These are phyloP conservation scores for Apomyelois bistriatella DNA, from an alignment of 2,888 invertebrate genomes.

Conservation along the genomic window DNA sequence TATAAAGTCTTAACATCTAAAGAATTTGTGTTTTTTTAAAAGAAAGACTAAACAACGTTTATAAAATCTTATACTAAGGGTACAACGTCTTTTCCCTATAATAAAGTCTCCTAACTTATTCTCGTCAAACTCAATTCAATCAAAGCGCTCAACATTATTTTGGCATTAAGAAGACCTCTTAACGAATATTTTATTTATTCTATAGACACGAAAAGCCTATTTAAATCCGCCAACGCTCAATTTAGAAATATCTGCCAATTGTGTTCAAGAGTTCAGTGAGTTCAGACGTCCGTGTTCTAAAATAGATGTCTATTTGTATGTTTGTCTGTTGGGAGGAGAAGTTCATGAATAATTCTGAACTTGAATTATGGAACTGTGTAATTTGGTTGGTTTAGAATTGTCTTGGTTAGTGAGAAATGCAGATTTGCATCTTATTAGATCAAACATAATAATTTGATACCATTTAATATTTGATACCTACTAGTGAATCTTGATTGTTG, in stretches of 20 bases:
- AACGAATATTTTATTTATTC: conserved; percentile 3
- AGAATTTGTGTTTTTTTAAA: too few species aligned
- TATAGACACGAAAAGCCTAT: background rate
- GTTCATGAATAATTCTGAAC: conserved; percentile 7
- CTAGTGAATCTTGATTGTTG: too few species aligned
- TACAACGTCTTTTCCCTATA: too few species aligned
- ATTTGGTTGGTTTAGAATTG: conserved; percentile 6
- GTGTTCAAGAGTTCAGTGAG: background rate
- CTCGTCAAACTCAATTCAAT: too few species aligned
- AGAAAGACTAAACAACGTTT: too few species aligned
- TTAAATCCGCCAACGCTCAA: conserved; percentile 6
- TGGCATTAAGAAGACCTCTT: background rate
- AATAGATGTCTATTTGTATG: conserved; percentile 7
- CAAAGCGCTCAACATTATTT: background rate
- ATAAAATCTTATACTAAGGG: too few species aligned
- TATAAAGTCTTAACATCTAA: too few species aligned
- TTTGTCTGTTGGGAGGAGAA: background rate
- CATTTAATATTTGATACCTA: too few species aligned
- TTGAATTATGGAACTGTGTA: background rate
- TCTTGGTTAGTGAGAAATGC: background rate
- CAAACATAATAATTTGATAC: too few species aligned
- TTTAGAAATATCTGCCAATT: background rate
- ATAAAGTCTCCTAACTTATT: too few species aligned
- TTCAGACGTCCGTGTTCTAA: conserved; percentile 2
- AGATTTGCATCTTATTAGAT: conserved; percentile 1